Base-by-base conservation (phyloP, 2,113 vertebrate genomes). In the Daphoenositta chrysoptera region DNA sequence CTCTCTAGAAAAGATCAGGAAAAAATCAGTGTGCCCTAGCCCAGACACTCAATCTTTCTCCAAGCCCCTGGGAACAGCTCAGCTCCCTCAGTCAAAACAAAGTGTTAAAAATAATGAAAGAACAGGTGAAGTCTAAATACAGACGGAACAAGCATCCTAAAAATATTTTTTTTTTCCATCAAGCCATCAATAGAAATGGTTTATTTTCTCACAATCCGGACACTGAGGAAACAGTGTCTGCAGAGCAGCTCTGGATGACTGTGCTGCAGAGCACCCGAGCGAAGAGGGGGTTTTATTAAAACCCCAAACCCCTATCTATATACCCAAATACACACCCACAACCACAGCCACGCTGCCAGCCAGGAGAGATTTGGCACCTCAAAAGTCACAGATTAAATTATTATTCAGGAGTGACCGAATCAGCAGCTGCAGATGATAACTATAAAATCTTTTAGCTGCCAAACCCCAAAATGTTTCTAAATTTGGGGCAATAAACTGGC, bases 41-140 rank as follows among this genome's bases (percentile, higher is more conserved):
- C 28, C 73, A 71, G 76, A 40, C 24, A 18, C 8, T 31, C 6
- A 2, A 40, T 20, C 26, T 45, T 28, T 51, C 54, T 80, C 50
- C 33, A 60, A 28, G 44, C 20, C 40, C 11, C 69, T 35, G 71
- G 51, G 26, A 78, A 47, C 45, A 71, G 69, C 40, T 56, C 28
- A 1, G 75, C 35, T 57, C 24, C 65, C 30, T 30, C 3, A 21
- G 45, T 19, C 84, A 82, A 61, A 93, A 56, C 61, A 65, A 64
- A 82, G 40, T 33, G 61, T 87, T 77, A 80, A 90, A 91, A 91
- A 79, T 84, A 84, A 78, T 33, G 70, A 48, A 82, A 71, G 87
- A 96, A 70, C 85, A 94, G 90, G 92, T 92, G 94, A 97, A 51
- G 76, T 18, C 94, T 93, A 95, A 96, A 92, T 35, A 51, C 47